Base-by-base conservation (phyloP, 2,797 vertebrate genomes). In the Ptychadena robeensis region DNA sequence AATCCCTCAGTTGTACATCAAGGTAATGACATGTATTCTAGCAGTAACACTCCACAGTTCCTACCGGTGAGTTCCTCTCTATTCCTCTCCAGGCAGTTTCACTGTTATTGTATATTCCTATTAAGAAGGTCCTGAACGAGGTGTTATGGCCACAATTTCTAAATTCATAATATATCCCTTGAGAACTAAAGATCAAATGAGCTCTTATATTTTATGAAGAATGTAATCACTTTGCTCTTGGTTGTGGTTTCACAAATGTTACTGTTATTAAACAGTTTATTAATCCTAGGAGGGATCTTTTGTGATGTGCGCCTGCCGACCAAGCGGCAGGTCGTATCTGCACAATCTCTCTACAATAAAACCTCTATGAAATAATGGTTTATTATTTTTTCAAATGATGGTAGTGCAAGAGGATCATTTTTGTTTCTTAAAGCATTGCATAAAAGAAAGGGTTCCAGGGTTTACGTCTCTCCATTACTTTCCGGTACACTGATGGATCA, bases 121-220 rank as follows among this genome's bases (percentile, higher is more conserved):
- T 83, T 91, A 91, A 88, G 53, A 88, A 90, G 65, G 85, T 85
- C 85, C 76, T 71, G 79, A 90, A 86, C 86, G 88, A 88, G 88
- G 88, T 78, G 63, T 28, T 88, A 88, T 88, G 88, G 89, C 92
- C 87, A 89, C 77, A 87, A 86, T 89, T 86, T 90, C 91, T 93
- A 92, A 92, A 91, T 93, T 93, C 90, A 79, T 89, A 92, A 93
- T 90, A 88, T 86, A 90, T 83, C 91, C 90, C 67, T 53, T 75
- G 92, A 90, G 92, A 93, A 86, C 86, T 84, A 73, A 9, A 59
- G 89, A 91, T 93, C 92, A 93, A 94, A 93, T 92, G 90, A 93
- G 93, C 91, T 93, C 93, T 93, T 93, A 92, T 92, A 92, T 91
- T 93, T 93, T 92, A 94, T 92, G 90, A 90, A 91, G 89, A 92